phyloP scores from a whole-genome alignment of 2,888 invertebrate genomes.

The Cheilosia pagana region DNA sequence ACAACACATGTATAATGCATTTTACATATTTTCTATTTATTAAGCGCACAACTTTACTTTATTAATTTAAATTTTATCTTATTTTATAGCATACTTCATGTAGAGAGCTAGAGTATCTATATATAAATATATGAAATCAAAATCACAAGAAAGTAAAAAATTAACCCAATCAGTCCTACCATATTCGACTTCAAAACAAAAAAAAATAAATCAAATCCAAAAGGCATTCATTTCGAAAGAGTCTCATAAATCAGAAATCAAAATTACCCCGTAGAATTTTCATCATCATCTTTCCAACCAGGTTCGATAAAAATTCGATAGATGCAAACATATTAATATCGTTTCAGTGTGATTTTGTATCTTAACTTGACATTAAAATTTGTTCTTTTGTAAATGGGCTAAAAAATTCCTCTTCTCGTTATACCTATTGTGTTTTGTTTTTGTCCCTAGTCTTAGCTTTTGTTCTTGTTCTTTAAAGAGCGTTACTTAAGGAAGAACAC shows the following conservation, averaged over 20 bases:
- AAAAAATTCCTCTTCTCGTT: slow-evolving; percentile 14
- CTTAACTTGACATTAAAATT: slow-evolving; percentile 23
- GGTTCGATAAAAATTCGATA: slow-evolving; percentile 62
- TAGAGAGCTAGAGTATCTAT: slow-evolving; percentile 80
- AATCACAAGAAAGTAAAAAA: slow-evolving; percentile 16
- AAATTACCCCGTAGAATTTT: slow-evolving; percentile 43
- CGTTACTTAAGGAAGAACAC: slow-evolving; percentile 18
- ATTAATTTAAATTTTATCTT: slow-evolving; percentile 75
- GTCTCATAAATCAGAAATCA: slow-evolving; percentile 53
- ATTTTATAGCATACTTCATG: slow-evolving; percentile 84
- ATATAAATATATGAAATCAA: slow-evolving; percentile 37
- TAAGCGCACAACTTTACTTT: slow-evolving; percentile 40
- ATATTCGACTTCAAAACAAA: slow-evolving; percentile 45
- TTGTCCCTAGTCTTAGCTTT: slow-evolving; percentile 11
- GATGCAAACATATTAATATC: slow-evolving; percentile 50
- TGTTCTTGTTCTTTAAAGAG: slow-evolving; percentile 7
- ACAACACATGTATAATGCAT: slow-evolving; percentile 28
- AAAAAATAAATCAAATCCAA: slow-evolving; percentile 25
- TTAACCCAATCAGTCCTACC: slow-evolving; percentile 31
- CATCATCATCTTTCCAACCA: slow-evolving; percentile 58
- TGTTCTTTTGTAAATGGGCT: slow-evolving; percentile 44
- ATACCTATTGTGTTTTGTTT: slow-evolving; percentile 20
- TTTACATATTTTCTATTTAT: slow-evolving; percentile 6
- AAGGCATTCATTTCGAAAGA: slow-evolving; percentile 52
- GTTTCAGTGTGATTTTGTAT: slow-evolving; percentile 63